Evolutionary conservation across 2,888 invertebrate species (phyloP), one percentile per base, ranked within the genome.

Genomic region (Brachyptera risi): DNA sequence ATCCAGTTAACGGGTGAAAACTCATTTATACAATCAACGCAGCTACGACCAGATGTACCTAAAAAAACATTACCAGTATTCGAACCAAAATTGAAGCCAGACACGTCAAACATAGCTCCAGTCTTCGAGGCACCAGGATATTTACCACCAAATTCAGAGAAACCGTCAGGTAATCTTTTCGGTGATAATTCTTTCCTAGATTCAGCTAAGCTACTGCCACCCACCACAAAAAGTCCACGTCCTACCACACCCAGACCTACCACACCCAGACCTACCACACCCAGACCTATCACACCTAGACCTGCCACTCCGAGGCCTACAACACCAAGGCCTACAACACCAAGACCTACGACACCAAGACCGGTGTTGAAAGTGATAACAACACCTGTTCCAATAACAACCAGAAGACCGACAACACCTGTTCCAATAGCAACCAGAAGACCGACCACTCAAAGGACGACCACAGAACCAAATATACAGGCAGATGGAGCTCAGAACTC

Each of bases 381-480:
- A 19, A 56, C 58, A 23, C 60, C 65, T 44, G 68, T 59, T 24
- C 61, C 65, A n/a, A n/a, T n/a, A n/a, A 31, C 65, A 66, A 1
- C 31, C 31, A 5, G 7, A 11, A 5, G 31, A 31, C 31, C 31
- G 31, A 31, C 31, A 31, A 31, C 31, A 5, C 31, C 31, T 5
- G 7, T 5, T 7, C 31, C 31, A 31, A 11, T 11, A 7, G 7
- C 31, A 7, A 5, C 31, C 11, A 5, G 31, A 31, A 61, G 63
- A 5, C 66, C 63, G n/a, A 63, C 62, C 4, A 61, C 66, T 38
- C 69, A 5, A 31, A 5, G 31, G 7, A 31, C 31, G 11, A 31
- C 31, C 7, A 5, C 11, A 5, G 7, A 31, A 11, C 31, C 31
- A 5, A 31, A 31, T 31, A 5, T 31, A 11, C 31, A 31, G 31